These are phyloP conservation scores for Elaphurus davidianus DNA, from an alignment of 2,113 vertebrate genomes.

Conservation along the genomic window DNA sequence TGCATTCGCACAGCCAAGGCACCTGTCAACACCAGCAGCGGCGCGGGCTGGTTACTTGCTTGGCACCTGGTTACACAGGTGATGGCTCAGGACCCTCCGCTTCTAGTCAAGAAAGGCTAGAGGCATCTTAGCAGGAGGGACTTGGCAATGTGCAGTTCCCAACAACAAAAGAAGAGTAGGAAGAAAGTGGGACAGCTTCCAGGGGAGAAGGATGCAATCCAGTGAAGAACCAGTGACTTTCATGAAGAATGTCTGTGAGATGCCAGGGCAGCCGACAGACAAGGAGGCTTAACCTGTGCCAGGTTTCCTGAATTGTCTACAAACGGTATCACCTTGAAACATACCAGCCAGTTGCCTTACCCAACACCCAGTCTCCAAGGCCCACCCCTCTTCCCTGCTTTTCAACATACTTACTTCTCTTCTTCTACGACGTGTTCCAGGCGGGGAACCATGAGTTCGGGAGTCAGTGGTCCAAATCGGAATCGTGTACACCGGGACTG, in stretches of 20 bases:
- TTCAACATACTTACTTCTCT: conserved; percentile 85
- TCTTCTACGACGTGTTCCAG: conserved; percentile 89
- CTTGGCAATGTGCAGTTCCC: background rate
- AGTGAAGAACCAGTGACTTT: background rate
- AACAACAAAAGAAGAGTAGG: conserved; percentile 28
- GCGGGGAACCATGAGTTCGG: conserved; percentile 94
- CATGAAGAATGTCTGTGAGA: background rate
- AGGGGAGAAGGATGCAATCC: background rate
- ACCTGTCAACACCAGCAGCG: background rate
- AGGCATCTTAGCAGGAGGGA: conserved; percentile 7
- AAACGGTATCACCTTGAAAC: background rate
- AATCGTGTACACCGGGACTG: conserved; percentile 98
- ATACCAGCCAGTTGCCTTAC: accelerated
- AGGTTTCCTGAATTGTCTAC: background rate
- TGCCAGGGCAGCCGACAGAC: background rate
- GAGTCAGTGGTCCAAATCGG: conserved; percentile 93
- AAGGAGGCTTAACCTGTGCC: background rate
- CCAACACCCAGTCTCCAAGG: background rate
- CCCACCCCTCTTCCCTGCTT: background rate
- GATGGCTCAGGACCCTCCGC: background rate
- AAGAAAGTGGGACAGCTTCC: background rate
- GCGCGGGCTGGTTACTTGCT: background rate
- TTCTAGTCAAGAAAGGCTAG: background rate
- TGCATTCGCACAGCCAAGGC: background rate
- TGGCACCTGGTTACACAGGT: background rate